These are phyloP conservation scores for Bemisia tabaci DNA, from an alignment of 1,140 invertebrate genomes.

Conservation along the genomic window DNA sequence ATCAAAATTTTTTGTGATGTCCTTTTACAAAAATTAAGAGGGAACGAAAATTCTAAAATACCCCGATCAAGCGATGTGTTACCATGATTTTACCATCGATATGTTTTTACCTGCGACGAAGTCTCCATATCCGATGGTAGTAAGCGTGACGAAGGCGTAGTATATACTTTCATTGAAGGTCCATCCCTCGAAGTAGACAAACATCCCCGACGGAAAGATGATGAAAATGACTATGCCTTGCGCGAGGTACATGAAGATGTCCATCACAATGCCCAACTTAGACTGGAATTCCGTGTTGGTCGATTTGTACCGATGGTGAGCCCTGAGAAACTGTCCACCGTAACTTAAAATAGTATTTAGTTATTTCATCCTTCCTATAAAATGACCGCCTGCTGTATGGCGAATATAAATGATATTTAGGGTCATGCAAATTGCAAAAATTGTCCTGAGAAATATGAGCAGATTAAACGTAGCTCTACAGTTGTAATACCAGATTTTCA, in stretches of 20 bases:
- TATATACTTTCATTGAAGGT: constrained; percentile 78
- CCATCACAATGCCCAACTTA: constrained; percentile 53
- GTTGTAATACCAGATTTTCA: too few relatives aligned
- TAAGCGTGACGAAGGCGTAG: constrained; percentile 81
- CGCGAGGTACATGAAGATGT: constrained; percentile 62
- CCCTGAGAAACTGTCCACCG: constrained; percentile 45
- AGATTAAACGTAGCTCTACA: too few relatives aligned
- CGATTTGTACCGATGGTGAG: constrained; percentile 61
- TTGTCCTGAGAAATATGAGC: too few relatives aligned
- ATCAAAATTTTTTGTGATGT: too few relatives aligned
- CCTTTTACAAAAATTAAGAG: too few relatives aligned
- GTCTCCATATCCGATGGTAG: constrained; percentile 91
- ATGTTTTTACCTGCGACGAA: constrained; percentile 60
- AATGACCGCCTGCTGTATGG: neutral
- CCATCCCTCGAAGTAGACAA: constrained; percentile 79
- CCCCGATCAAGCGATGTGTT: too few relatives aligned
- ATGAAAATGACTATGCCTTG: constrained; percentile 82
- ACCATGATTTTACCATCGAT: too few relatives aligned
- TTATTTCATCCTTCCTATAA: neutral
- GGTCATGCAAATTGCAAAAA: too few relatives aligned
- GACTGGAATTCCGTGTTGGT: constrained; percentile 47
- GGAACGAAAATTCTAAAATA: too few relatives aligned
- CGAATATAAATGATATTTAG: neutral
- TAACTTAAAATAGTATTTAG: neutral
- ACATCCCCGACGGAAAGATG: constrained; percentile 80